Evolutionary conservation across 2,888 invertebrate species (phyloP).

Genomic region (Dynastes grantii): DNA sequence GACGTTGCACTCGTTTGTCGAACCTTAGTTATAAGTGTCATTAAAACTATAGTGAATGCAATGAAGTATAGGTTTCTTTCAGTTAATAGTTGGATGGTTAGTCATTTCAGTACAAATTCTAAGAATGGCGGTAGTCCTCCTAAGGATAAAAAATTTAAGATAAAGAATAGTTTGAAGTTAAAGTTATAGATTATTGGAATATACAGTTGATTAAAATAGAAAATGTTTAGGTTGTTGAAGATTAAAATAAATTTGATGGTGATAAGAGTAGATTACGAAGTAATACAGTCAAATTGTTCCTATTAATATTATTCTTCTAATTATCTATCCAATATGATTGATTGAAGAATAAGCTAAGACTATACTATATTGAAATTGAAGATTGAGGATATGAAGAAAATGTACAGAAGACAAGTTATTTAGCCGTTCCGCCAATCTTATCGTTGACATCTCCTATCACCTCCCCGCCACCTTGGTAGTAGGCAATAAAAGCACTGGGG

Average conservation of each 20-base stretch:
- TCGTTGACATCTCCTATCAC: too few species aligned
- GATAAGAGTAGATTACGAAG: slow-evolving; percentile 54
- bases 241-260: too few species aligned
- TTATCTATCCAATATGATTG: slow-evolving; percentile 75
- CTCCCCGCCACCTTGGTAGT: too few species aligned
- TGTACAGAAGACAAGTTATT: too few species aligned
- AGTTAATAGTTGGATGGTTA: slow-evolving; percentile 73
- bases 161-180: slow-evolving; percentile 72
- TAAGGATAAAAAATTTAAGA: slow-evolving; percentile 74
- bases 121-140: slow-evolving; percentile 76
- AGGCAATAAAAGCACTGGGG: too few species aligned
- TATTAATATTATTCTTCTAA: slow-evolving; percentile 57
- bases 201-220: slow-evolving; percentile 69
- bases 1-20: too few species aligned
- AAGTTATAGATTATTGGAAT: slow-evolving; percentile 67
- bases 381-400: too few species aligned
- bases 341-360: slow-evolving; percentile 74
- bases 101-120: slow-evolving; percentile 78
- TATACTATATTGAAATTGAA: too few species aligned
- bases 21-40: slow-evolving; percentile 45
- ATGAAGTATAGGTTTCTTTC: slow-evolving; percentile 69
- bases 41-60: slow-evolving; percentile 71
- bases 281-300: slow-evolving; percentile 58
- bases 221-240: too few species aligned
- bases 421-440: too few species aligned